Percentiles rank a stretch among this genome's conserved stretches.
phyloP scores from a whole-genome alignment of 2,888 invertebrate genomes.

The Caradrina kadenii region DNA sequence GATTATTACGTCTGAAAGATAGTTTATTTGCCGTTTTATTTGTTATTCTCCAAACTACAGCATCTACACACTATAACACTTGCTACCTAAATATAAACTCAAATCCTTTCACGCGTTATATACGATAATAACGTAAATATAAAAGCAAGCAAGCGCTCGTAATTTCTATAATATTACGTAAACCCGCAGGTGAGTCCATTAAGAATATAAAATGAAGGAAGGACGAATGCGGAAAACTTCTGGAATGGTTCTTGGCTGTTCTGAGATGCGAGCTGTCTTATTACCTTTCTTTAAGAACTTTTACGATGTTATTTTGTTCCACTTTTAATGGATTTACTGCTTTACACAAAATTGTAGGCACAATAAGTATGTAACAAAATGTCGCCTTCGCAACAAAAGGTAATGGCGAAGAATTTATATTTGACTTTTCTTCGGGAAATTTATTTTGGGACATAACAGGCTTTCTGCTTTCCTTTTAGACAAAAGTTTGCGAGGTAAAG shows the following conservation, averaged over 20 bases:
- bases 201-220: slow-evolving; percentile 80
- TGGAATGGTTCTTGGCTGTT: slow-evolving; percentile 74
- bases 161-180: slow-evolving; percentile 69
- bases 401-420: slow-evolving; percentile 56
- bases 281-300: slow-evolving; percentile 74
- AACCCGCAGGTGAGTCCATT: slow-evolving; percentile 79
- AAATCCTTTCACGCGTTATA: slow-evolving; percentile 45
- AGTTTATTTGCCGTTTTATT: not conserved
- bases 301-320: slow-evolving; percentile 68
- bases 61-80: slow-evolving; percentile 8
- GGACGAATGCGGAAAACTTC: slow-evolving; percentile 79
- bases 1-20: not conserved
- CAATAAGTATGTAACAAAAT: slow-evolving; percentile 64
- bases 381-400: slow-evolving; percentile 52
- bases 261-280: slow-evolving; percentile 73
- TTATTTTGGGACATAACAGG: slow-evolving; percentile 56
- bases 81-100: slow-evolving; percentile 16
- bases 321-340: slow-evolving; percentile 73
- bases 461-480: slow-evolving; percentile 47
- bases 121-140: slow-evolving; percentile 58
- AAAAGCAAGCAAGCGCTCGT: slow-evolving; percentile 61
- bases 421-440: slow-evolving; percentile 53
- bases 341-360: slow-evolving; percentile 65
- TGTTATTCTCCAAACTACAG: not conserved
- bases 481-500: slow-evolving; percentile 48